Base-by-base conservation (phyloP, 2,888 invertebrate genomes). In the Autographa pulchrina region DNA sequence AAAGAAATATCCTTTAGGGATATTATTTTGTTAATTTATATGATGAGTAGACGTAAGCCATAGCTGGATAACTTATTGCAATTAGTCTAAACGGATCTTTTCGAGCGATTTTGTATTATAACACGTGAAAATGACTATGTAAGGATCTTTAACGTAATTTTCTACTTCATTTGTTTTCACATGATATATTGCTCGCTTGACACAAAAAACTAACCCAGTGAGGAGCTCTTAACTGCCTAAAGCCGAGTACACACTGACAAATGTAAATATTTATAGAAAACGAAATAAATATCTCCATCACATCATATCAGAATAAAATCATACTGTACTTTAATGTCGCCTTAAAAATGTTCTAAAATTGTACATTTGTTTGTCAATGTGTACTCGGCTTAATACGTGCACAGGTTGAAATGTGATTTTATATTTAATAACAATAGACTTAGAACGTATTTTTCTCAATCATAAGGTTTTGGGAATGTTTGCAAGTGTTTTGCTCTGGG, bases 321-420 rank as follows among this genome's bases (percentile, higher is more conserved):
- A 56, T 56, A 20, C 48, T 48, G n/a, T 20, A 54, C 20, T 54
- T 8, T 20, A 54, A 41, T 43, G 43, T n/a, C 18, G 54, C 54
- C 54, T 56, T 56, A 56, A 13, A 56, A 13, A 5, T 20, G 9
- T 56, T 56, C 54, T 56, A 56, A 56, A 56, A 56, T 56, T 56
- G 13, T 56, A 56, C 20, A n/a, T 11, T 9, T 13, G 9, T 71
- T 65, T 69, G 32, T 72, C 67, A 69, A 66, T 68, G 70, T 0
- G 25, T 65, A 62, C 60, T 54, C 72, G 48, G 25, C 68, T 70
- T 70, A n/a, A 14, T 64, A 71, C 11, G 68, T 72, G 75, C 75
- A 80, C 75, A 81, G 74, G 76, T 77, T 62, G 68, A 78, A 78
- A 82, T 82, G 82, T 82, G 82, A 82, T 82, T 80, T 82, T 75